phyloP scores from a whole-genome alignment of 2,113 vertebrate species.

The Rana temporaria region DNA sequence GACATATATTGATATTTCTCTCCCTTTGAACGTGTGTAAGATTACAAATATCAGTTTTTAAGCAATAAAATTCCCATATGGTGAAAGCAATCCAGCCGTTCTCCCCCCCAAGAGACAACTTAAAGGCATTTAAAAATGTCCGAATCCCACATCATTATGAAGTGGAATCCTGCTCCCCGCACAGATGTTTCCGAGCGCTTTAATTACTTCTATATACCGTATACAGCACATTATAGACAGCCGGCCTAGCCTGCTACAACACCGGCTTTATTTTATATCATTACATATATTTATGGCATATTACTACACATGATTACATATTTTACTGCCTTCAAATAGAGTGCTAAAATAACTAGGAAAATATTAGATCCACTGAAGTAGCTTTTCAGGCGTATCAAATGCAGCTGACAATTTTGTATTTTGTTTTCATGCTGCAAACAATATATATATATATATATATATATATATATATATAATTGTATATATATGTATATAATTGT shows the following conservation, averaged over 20 bases:
- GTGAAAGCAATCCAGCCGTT: conserved; percentile 1
- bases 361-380: not conserved
- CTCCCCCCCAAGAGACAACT: conserved; percentile 7
- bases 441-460: too few species aligned
- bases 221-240: not conserved
- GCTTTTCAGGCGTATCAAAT: not conserved
- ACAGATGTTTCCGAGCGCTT: not conserved
- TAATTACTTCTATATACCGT: not conserved
- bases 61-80: conserved; percentile 46
- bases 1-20: conserved; percentile 9
- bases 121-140: conserved; percentile 4
- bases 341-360: not conserved
- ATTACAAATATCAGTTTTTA: conserved; percentile 37
- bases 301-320: not conserved
- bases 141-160: conserved; percentile 25
- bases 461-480: not conserved
- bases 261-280: not conserved
- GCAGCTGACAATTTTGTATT: too few species aligned
- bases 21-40: conserved; percentile 45
- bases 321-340: not conserved
- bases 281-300: not conserved
- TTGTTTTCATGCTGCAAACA: too few species aligned
- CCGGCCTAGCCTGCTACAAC: not conserved
- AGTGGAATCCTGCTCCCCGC: not conserved
- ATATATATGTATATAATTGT: not conserved